Conservation (phyloP, 1,140 invertebrate genomes). For the Drosophila murphyi region DNA sequence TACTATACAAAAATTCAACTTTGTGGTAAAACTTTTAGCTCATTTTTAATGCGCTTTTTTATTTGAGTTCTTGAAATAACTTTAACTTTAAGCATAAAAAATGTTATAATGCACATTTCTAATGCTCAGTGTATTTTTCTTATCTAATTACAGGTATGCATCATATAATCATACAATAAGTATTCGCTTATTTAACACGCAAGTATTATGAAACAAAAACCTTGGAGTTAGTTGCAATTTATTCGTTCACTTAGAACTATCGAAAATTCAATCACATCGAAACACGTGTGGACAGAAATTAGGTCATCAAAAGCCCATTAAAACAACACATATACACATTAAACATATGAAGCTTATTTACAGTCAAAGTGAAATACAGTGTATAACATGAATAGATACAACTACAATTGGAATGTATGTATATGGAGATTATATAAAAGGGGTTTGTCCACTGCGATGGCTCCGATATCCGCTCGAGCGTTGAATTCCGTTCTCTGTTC, state of each 20-base stretch:
- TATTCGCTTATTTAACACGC: conserved; percentile 37
- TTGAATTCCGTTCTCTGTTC: conserved; percentile 32
- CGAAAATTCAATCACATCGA: conserved; percentile 52
- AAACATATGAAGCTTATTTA: conserved; percentile 31
- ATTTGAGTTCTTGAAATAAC: too few relatives aligned
- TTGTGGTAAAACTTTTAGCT: too few relatives aligned
- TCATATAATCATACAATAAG: neutral
- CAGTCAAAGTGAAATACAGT: conserved; percentile 65
- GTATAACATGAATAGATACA: conserved; percentile 16
- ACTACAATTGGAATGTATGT: neutral
- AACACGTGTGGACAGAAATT: conserved; percentile 54
- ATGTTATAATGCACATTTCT: neutral
- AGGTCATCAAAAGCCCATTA: conserved; percentile 72
- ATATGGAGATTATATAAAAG: conserved; percentile 8
- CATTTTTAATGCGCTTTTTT: too few relatives aligned
- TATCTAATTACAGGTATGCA: conserved; percentile 68
- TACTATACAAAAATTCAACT: too few relatives aligned
- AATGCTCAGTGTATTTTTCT: conserved; percentile 6
- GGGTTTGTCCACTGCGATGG: conserved; percentile 31
- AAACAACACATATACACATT: conserved; percentile 45
- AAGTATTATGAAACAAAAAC: conserved; percentile 45
- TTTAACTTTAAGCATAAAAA: neutral
- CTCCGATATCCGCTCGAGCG: conserved; percentile 65
- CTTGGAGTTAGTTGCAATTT: conserved; percentile 7
- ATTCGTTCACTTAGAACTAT: conserved; percentile 36